Conservation (phyloP, 2,113 vertebrate genomes). For the Ibidorhyncha struthersii region DNA sequence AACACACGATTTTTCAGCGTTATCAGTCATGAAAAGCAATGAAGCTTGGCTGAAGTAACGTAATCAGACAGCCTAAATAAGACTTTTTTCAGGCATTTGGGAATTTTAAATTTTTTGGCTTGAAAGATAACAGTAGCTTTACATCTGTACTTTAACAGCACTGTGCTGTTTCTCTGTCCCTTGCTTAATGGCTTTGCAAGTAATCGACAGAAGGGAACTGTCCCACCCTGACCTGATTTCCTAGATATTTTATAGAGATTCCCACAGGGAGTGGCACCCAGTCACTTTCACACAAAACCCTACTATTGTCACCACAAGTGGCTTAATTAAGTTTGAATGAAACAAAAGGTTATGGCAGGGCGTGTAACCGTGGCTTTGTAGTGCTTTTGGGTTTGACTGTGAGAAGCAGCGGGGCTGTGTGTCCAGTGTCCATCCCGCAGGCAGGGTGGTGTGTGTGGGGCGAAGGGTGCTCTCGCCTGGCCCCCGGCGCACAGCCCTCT, state of each 20-base stretch:
- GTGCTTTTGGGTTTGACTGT: not conserved
- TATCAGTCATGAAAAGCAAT: conserved; percentile 10
- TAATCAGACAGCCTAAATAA: conserved; percentile 26
- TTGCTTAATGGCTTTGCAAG: not conserved
- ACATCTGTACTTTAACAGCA: not conserved
- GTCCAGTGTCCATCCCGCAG: not conserved
- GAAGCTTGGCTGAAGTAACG: not conserved
- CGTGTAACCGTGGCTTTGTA: not conserved
- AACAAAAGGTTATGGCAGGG: not conserved
- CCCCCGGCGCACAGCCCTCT: accelerated
- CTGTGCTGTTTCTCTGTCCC: not conserved
- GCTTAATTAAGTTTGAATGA: not conserved
- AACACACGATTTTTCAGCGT: not conserved
- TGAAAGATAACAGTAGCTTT: conserved; percentile 8
- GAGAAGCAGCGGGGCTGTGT: accelerated
- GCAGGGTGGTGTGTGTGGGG: not conserved
- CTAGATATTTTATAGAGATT: not conserved
- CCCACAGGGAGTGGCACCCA: not conserved
- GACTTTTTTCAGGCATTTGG: not conserved
- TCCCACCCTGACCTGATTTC: conserved; percentile 43
- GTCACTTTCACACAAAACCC: not conserved
- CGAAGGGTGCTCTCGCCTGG: not conserved
- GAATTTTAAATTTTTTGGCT: conserved; percentile 5
- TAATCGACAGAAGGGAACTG: not conserved
- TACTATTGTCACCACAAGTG: not conserved